Conservation (phyloP, 2,113 vertebrate genomes). For the Anolis sagrei region DNA sequence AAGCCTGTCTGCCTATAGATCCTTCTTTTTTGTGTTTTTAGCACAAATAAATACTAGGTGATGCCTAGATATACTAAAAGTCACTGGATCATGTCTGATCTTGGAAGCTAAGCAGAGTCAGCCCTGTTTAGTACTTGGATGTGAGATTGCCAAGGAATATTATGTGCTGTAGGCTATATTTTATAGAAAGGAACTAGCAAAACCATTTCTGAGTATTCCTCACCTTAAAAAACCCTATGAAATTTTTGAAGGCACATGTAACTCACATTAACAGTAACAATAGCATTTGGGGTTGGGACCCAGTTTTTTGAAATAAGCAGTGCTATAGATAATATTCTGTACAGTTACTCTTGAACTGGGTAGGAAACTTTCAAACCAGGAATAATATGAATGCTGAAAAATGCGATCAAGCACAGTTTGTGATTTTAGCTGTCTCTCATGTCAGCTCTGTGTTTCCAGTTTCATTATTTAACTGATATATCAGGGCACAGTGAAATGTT, state of each 20-base stretch:
- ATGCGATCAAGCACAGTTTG: conserved; percentile 30
- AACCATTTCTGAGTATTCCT: too few relatives aligned
- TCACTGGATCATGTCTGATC: too few relatives aligned
- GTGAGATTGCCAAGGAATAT: too few relatives aligned
- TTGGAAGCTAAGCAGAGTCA: too few relatives aligned
- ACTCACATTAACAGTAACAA: not conserved
- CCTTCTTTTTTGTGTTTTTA: not conserved
- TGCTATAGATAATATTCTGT: not conserved
- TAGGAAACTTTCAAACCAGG: not conserved
- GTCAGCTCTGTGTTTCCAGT: conserved; percentile 30
- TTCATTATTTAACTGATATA: not conserved
- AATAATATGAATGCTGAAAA: not conserved
- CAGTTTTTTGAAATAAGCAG: too few relatives aligned
- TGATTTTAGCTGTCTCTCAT: conserved; percentile 7
- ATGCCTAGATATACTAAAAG: too few relatives aligned
- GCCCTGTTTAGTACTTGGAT: too few relatives aligned
- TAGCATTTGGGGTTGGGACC: not conserved
- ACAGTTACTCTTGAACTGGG: not conserved
- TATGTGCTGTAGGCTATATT: too few relatives aligned
- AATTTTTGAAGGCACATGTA: too few relatives aligned
- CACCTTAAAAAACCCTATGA: too few relatives aligned
- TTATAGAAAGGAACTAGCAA: too few relatives aligned
- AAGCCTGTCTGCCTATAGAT: not conserved
- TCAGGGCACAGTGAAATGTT: not conserved
- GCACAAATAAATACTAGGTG: not conserved